phyloP scores from a whole-genome alignment of 1,140 invertebrate genomes.

The Lasioglossum albipes region DNA sequence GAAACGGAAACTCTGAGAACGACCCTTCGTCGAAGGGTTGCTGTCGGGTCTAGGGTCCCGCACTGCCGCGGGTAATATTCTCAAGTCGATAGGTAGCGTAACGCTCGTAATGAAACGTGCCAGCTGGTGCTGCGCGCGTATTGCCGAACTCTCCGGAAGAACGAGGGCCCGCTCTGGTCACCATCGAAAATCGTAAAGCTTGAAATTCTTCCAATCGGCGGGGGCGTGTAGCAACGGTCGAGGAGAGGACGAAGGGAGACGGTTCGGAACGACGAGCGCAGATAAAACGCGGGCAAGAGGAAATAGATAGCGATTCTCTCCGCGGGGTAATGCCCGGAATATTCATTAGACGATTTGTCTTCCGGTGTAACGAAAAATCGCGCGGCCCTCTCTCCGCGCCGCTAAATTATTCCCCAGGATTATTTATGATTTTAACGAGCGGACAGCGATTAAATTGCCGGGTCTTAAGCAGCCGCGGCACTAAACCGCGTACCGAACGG shows the following conservation, averaged over 20 bases:
- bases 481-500: background rate
- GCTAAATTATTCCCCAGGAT: conserved; percentile 6
- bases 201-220: background rate
- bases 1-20: no score
- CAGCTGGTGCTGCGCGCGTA: background rate
- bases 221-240: no score
- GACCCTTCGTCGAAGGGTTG: no score
- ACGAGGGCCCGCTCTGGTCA: background rate
- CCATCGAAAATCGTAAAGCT: background rate
- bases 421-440: conserved; percentile 11
- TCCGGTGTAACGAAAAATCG: background rate
- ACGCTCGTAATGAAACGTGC: background rate
- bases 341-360: conserved; percentile 12
- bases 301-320: background rate
- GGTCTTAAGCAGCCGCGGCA: background rate
- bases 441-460: background rate
- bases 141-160: background rate
- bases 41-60: no score
- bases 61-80: background rate
- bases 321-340: background rate
- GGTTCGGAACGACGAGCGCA: background rate
- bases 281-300: background rate
- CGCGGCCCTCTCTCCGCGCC: background rate
- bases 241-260: background rate
- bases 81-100: background rate